Percentiles rank a stretch among this genome's conserved stretches.
Evolutionary conservation across 92 coral and sea anemone genomes (phyloP).

Genomic region (Meandrina meandrites): DNA sequence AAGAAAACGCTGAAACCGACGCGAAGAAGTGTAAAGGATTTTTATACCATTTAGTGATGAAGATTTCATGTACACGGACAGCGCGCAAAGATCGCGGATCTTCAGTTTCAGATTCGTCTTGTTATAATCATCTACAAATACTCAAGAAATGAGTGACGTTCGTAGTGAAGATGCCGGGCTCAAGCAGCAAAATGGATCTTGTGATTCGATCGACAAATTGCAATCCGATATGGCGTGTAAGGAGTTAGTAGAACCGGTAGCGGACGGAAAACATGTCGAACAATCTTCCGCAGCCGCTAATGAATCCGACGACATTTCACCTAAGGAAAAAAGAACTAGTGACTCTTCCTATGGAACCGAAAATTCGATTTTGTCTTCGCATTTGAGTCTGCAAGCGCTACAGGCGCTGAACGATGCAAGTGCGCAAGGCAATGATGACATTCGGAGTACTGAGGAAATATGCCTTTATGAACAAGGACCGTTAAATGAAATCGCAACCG

Average conservation of each 20-base stretch:
- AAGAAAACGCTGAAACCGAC: no score
- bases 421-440: not conserved
- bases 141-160: conserved; percentile 28
- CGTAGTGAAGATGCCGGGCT: not conserved
- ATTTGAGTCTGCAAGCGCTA: conserved; percentile 28
- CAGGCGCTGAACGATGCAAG: conserved; percentile 5
- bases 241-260: not conserved
- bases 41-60: conserved; percentile 8
- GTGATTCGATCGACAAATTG: conserved; percentile 14
- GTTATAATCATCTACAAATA: not conserved
- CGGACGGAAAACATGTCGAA: not conserved
- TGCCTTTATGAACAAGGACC: not conserved
- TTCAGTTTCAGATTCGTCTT: not conserved
- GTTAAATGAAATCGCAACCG: not conserved
- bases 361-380: conserved; percentile 41
- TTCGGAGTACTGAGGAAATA: not conserved
- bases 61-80: conserved; percentile 4
- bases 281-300: not conserved
- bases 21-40: not conserved
- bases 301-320: conserved; percentile 4
- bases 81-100: not conserved
- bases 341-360: conserved; percentile 34
- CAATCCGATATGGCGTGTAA: not conserved
- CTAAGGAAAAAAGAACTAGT: not conserved
- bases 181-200: not conserved